Evolutionary conservation across 2,797 vertebrate genomes (phyloP).

Genomic region (Antrozous pallidus): DNA sequence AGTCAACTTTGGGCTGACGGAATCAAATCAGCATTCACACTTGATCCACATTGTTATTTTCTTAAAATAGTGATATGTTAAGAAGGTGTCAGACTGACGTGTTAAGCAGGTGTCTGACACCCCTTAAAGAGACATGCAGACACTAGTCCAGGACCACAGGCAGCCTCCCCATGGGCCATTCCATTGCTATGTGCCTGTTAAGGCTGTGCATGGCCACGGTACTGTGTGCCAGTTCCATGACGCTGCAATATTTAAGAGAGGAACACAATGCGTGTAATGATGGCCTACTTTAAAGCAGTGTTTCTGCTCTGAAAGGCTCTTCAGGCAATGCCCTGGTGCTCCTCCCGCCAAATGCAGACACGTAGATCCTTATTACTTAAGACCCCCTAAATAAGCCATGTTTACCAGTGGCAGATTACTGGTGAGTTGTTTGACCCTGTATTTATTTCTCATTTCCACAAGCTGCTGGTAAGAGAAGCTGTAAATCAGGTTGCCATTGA

Average conservation of each 20-base stretch:
- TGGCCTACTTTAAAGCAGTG: background rate
- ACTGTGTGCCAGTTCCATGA: constrained; percentile 29
- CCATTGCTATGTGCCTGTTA: background rate
- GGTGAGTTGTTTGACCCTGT: constrained; percentile 77
- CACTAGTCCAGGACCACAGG: constrained; percentile 47
- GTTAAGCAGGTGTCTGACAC: background rate
- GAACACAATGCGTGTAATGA: background rate
- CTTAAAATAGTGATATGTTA: constrained; percentile 13
- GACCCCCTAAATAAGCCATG: constrained; percentile 75
- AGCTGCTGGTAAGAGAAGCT: constrained; percentile 74
- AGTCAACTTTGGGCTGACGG: background rate
- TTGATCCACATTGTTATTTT: background rate
- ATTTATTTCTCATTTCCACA: constrained; percentile 82
- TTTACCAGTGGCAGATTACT: constrained; percentile 80
- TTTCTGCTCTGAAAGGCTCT: constrained; percentile 69
- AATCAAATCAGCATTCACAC: background rate
- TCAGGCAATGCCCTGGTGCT: background rate
- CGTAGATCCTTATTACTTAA: constrained; percentile 70
- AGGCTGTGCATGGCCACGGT: background rate
- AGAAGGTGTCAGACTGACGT: constrained; percentile 35
- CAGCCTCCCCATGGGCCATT: background rate
- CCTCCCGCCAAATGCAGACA: constrained; percentile 49
- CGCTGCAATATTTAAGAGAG: constrained; percentile 42
- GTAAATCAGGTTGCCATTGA: constrained; percentile 81
- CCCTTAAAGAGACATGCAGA: constrained; percentile 1